These are phyloP conservation scores for Meteorus colon DNA, from an alignment of 2,888 invertebrate genomes.

Conservation along the genomic window DNA sequence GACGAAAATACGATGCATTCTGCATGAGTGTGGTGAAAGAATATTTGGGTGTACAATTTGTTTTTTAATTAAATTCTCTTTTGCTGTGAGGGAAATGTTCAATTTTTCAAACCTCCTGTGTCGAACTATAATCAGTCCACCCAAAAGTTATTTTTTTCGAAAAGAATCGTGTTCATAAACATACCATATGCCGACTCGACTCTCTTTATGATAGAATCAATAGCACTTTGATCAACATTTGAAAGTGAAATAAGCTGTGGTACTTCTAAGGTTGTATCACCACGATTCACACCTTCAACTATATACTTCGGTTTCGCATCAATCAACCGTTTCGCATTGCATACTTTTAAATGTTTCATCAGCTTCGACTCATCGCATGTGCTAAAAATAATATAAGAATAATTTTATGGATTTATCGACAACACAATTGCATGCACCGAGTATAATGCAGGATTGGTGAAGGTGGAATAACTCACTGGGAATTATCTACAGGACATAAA, in stretches of 20 bases:
- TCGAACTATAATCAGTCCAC: too few species aligned
- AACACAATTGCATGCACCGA: background rate
- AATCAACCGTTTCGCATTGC: constrained; percentile 79
- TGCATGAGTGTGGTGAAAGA: too few species aligned
- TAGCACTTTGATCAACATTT: constrained; percentile 55
- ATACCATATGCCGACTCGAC: constrained; percentile 64
- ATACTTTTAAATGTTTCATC: constrained; percentile 81
- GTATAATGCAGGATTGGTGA: background rate
- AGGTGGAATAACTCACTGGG: constrained; percentile 78
- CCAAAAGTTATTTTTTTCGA: too few species aligned
- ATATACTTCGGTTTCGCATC: constrained; percentile 76
- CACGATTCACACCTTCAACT: constrained; percentile 74
- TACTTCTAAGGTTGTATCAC: constrained; percentile 55
- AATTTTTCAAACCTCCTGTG: too few species aligned
- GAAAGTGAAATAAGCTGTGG: constrained; percentile 59
- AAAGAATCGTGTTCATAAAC: constrained; percentile 11
- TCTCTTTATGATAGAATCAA: constrained; percentile 63
- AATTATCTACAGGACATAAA: constrained; percentile 83
- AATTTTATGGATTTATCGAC: background rate
- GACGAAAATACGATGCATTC: too few species aligned
- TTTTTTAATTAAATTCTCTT: too few species aligned
- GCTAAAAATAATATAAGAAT: constrained; percentile 72
- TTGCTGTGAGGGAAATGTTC: too few species aligned
- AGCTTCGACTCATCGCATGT: constrained; percentile 82
- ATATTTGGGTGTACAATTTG: too few species aligned